These are phyloP conservation scores for Heteractis magnifica DNA, from an alignment of 92 coral and sea anemone species.

Conservation along the genomic window DNA sequence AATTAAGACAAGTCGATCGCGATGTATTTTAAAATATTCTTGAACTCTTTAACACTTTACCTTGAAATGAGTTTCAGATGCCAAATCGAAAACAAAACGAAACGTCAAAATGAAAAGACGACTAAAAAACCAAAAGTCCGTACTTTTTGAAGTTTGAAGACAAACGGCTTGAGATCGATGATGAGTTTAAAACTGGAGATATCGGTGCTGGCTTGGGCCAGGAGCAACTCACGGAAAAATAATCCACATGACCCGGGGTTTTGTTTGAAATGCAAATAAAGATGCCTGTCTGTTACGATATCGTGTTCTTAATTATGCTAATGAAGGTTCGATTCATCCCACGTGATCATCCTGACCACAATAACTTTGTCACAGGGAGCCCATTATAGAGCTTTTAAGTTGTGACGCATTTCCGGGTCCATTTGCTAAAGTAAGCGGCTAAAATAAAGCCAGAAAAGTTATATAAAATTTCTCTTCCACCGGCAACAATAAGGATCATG, in stretches of 20 bases:
- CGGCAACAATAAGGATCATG: too few species aligned
- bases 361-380: neutral
- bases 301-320: neutral
- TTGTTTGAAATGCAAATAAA: constrained; percentile 8
- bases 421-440: too few species aligned
- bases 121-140: neutral
- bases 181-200: neutral
- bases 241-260: constrained; percentile 9
- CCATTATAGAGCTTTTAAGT: neutral
- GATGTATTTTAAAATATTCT: too few species aligned
- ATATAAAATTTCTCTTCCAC: too few species aligned
- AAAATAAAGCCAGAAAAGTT: too few species aligned
- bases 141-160: neutral
- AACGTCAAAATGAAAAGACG: neutral
- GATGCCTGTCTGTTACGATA: neutral
- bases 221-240: neutral
- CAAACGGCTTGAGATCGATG: neutral
- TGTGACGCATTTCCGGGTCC: too few species aligned
- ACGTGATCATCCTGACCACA: neutral
- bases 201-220: neutral
- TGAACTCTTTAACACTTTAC: too few species aligned
- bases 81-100: too few species aligned
- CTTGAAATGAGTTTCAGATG: too few species aligned
- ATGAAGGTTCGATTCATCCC: neutral
- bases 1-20: too few species aligned